Conservation (phyloP, 2,797 vertebrate species). For the Coendou prehensilis region DNA sequence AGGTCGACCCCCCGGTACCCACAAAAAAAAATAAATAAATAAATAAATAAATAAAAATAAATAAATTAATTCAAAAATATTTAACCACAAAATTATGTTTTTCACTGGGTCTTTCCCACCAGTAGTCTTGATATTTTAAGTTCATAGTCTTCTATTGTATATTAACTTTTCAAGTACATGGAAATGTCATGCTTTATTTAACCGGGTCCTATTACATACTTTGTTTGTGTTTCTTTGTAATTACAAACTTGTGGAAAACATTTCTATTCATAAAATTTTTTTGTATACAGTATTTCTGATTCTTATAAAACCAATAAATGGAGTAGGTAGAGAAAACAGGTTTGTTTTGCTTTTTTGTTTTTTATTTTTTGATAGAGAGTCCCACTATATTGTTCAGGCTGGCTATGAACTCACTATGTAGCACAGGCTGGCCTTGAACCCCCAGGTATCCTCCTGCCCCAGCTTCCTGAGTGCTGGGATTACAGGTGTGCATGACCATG, state of each 20-base stretch:
- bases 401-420: background rate
- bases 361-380: background rate
- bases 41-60: no score
- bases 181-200: constrained; percentile 34
- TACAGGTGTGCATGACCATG: background rate
- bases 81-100: constrained; percentile 45
- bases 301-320: constrained; percentile 62
- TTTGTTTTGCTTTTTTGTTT: background rate
- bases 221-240: constrained; percentile 37
- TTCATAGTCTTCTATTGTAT: background rate
- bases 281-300: background rate
- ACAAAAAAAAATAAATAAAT: no score
- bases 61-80: constrained; percentile 51
- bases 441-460: background rate
- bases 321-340: background rate
- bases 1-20: no score
- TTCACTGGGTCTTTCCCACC: background rate
- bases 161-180: constrained; percentile 42
- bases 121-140: constrained; percentile 17
- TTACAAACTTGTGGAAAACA: background rate
- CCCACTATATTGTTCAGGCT: background rate
- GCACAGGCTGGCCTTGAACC: background rate
- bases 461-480: background rate
- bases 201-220: constrained; percentile 20
- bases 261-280: constrained; percentile 26